Conservation (phyloP, 2,888 invertebrate species). For the Minunthozetes semirufus region DNA sequence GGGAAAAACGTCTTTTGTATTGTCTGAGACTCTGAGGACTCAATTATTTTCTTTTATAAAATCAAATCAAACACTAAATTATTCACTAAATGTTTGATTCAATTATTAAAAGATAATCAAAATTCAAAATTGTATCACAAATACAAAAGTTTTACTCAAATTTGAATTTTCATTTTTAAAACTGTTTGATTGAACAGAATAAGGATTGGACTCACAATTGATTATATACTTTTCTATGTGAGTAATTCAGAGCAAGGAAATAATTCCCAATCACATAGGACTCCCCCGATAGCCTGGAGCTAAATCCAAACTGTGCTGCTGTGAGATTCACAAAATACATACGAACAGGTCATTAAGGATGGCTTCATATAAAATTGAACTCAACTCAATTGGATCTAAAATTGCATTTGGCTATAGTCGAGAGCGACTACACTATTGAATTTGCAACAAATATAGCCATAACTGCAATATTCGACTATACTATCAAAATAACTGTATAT, state of each 20-base stretch:
- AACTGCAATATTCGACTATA: neutral
- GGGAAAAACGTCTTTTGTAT: slow-evolving; percentile 2
- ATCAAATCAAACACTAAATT: slow-evolving; percentile 20
- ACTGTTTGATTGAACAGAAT: slow-evolving; percentile 8
- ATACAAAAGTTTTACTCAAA: neutral
- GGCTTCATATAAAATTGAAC: neutral
- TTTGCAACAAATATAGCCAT: neutral
- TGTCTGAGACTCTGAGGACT: neutral
- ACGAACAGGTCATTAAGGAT: slow-evolving; percentile 29
- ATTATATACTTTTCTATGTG: slow-evolving; percentile 14
- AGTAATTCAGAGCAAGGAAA: slow-evolving; percentile 21
- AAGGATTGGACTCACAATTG: neutral
- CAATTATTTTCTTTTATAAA: neutral
- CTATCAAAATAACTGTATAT: too few species aligned
- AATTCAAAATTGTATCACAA: slow-evolving; percentile 9
- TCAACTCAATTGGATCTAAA: slow-evolving; percentile 5
- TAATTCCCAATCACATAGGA: slow-evolving; percentile 25
- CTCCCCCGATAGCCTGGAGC: slow-evolving; percentile 18
- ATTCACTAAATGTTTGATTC: slow-evolving; percentile 23
- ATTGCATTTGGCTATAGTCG: neutral
- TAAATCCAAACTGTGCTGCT: neutral
- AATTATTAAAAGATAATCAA: slow-evolving; percentile 31
- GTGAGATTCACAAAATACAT: slow-evolving; percentile 26
- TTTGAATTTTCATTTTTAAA: slow-evolving; percentile 12
- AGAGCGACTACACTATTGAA: neutral